Evolutionary conservation across 2,113 vertebrate genomes (phyloP).

Genomic region (Toxostoma redivivum): DNA sequence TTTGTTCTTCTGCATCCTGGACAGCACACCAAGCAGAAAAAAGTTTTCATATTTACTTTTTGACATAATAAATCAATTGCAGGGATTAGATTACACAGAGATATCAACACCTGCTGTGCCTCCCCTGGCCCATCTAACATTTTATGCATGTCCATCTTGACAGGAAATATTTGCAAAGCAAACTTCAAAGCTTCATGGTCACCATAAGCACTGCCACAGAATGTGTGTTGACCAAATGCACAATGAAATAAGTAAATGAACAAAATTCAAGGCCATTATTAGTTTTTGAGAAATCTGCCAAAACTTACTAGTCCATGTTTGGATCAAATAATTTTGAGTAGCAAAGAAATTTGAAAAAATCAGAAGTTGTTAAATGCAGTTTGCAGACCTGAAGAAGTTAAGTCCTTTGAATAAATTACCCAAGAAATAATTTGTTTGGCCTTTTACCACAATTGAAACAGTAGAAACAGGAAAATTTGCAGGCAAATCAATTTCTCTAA

Average conservation of each 20-base stretch:
- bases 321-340: not conserved
- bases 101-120: not conserved
- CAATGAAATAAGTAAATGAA: not conserved
- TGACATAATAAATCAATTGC: not conserved
- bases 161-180: not conserved
- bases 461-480: not conserved
- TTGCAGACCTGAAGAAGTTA: not conserved
- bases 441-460: not conserved
- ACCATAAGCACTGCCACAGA: not conserved
- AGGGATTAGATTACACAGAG: not conserved
- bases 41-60: not conserved
- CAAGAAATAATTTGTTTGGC: not conserved
- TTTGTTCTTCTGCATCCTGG: not conserved
- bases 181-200: not conserved
- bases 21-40: not conserved
- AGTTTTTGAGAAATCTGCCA: not conserved
- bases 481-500: slow-evolving; percentile 3
- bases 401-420: not conserved
- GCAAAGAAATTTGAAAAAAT: not conserved
- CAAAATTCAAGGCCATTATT: not conserved
- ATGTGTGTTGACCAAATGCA: not conserved
- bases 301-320: not conserved
- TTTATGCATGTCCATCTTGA: not conserved
- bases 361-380: not conserved
- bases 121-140: not conserved